phyloP scores from a whole-genome alignment of 1,140 invertebrate genomes.

The Drosophila bipectinata region DNA sequence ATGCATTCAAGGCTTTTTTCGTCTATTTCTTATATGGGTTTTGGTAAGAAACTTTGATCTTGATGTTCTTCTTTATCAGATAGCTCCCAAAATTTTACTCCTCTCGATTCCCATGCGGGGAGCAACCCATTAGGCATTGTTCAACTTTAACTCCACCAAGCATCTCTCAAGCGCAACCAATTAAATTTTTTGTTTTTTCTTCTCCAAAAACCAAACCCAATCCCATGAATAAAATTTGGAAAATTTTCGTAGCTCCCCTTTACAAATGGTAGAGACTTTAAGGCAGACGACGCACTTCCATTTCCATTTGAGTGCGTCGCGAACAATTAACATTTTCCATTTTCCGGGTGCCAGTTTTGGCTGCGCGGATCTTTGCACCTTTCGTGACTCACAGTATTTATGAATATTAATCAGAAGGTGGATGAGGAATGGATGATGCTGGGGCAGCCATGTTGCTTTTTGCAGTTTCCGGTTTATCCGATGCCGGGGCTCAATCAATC shows the following conservation, averaged over 20 bases:
- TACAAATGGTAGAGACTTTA: constrained; percentile 48
- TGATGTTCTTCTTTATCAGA: constrained; percentile 27
- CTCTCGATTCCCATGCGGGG: constrained; percentile 30
- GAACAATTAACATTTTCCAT: constrained; percentile 77
- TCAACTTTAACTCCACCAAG: constrained; percentile 37
- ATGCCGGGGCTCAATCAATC: constrained; percentile 76
- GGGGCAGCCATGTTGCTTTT: constrained; percentile 39
- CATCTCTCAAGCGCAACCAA: constrained; percentile 76
- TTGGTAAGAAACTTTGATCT: constrained; percentile 32
- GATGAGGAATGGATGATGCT: constrained; percentile 33
- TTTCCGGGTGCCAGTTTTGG: constrained; percentile 65
- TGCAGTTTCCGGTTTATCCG: constrained; percentile 32
- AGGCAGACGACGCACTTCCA: constrained; percentile 46
- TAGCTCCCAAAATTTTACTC: background rate
- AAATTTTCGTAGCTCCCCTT: constrained; percentile 16
- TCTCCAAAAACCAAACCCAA: constrained; percentile 11
- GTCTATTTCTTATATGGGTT: background rate
- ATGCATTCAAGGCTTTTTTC: background rate
- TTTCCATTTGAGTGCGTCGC: constrained; percentile 70
- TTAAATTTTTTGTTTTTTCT: constrained; percentile 67
- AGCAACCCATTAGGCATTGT: constrained; percentile 52
- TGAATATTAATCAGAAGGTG: constrained; percentile 69
- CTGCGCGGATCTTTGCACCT: constrained; percentile 32
- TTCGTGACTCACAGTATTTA: constrained; percentile 63
- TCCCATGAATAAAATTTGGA: constrained; percentile 66